phyloP scores from a whole-genome alignment of 2,113 vertebrate genomes.

The Boleophthalmus pectinirostris region DNA sequence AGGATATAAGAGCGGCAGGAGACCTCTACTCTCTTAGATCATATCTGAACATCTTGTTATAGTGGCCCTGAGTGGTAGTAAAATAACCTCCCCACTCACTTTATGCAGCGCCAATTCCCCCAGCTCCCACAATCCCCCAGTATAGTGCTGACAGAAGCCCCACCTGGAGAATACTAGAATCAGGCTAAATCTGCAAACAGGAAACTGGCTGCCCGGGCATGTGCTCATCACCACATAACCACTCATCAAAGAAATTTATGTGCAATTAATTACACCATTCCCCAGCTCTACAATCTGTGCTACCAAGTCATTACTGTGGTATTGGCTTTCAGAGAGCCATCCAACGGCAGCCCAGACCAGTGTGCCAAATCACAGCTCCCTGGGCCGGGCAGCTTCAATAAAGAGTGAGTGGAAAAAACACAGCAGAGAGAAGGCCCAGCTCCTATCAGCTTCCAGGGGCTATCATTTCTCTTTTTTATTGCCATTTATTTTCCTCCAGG shows the following conservation, averaged over 20 bases:
- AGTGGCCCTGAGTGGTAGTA: slow-evolving; percentile 69
- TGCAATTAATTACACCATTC: slow-evolving; percentile 98
- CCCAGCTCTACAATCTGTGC: slow-evolving; percentile 81
- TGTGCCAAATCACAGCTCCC: slow-evolving; percentile 92
- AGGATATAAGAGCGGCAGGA: slow-evolving; percentile 65
- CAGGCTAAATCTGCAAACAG: slow-evolving; percentile 44
- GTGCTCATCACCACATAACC: slow-evolving; percentile 91
- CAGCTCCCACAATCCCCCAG: slow-evolving; percentile 20
- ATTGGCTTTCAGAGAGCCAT: slow-evolving; percentile 88
- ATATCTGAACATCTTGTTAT: slow-evolving; percentile 78
- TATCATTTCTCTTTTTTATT: slow-evolving; percentile 98
- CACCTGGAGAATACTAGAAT: slow-evolving; percentile 11
- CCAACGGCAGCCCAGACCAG: slow-evolving; percentile 80
- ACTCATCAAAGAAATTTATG: slow-evolving; percentile 95
- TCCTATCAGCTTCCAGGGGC: slow-evolving; percentile 85
- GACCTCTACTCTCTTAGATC: slow-evolving; percentile 74
- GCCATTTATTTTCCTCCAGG: slow-evolving; percentile 98
- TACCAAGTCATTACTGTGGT: slow-evolving; percentile 84
- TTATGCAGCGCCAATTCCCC: slow-evolving; percentile 55
- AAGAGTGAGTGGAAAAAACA: slow-evolving; percentile 69
- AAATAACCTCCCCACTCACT: slow-evolving; percentile 65
- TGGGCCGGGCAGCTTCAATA: slow-evolving; percentile 88
- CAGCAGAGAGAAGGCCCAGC: slow-evolving; percentile 72
- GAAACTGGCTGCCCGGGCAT: slow-evolving; percentile 77
- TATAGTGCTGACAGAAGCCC: slow-evolving; percentile 13